Base-by-base conservation (phyloP, 2,888 invertebrate genomes). In the Drosophila meridionalis region DNA sequence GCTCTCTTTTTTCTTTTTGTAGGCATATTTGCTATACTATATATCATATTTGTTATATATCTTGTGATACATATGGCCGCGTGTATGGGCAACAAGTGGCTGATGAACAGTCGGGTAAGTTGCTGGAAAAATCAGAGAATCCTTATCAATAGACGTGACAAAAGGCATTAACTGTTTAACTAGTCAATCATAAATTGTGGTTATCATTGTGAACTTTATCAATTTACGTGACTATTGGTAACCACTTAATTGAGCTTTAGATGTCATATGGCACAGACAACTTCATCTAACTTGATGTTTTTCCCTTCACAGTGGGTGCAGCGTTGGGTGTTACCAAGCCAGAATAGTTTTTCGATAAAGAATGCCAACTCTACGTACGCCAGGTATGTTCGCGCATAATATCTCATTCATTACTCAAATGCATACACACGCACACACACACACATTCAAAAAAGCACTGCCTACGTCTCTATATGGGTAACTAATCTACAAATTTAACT, bases 11-110 rank as follows among this genome's bases (percentile, higher is more conserved):
- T 34, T 66, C 50, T 57, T 60, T 32, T 8, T 9, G 12, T 82
- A 93, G 93, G 94, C 30, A 83, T 96, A 52, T 94, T 95, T 81
- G 95, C 95, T 9, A 83, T 95, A 58, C 90, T 95, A 38, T 98
- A 98, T 93, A 92, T 97, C 50, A 76, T 94, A 2, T 97, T 97
- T 92, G 96, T 96, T 85, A 79, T 95, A 11, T 97, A 97, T 92
- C 94, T 97, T 90, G 95, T 96, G 75, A 94, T 96, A 90, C 96
- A 96, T 90, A 95, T 96, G 95, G 93, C 94, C 55, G 94, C 95
- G 55, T 95, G 94, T 69, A 96, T 96, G 95, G 95, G 95, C 50
- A 94, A 94, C 72, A 94, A 94, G 45, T 92, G 92, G 70, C 92
- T 95, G 38, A 92, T 93, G 68, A 93, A 94, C 68, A 94, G 94